Evolutionary conservation across 1,140 invertebrate genomes (phyloP), one percentile per base, ranked within the genome.

Genomic region (Bombus ignitus): DNA sequence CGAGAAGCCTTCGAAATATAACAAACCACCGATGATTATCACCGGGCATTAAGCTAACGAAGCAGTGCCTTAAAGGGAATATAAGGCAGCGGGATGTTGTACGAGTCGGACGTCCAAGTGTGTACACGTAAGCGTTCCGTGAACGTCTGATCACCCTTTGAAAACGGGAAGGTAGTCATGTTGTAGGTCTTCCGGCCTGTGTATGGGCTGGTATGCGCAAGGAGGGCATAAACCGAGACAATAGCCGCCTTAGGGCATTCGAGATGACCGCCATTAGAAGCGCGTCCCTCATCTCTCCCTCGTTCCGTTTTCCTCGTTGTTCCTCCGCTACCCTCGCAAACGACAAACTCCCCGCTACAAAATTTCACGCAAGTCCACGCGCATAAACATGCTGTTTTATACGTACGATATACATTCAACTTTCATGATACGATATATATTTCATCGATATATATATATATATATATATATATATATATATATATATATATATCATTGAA

Each of bases 181-280:
- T 85, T 68, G 77, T 81, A 74, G 83, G 77, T 81, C 77, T 81
- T 73, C 77, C 32, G 73, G 44, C 44, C 37, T 57, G 83, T 84
- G 65, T 47, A 73, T 35, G 57, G 53, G 39, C 47, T 73, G 66
- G 83, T 81, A 81, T 65, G 84, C 82, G 88, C 89, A 87, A 90
- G 88, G 82, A 92, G 84, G 85, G 81, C 91, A 92, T 92, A 92
- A 92, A 92, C 91, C 90, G 91, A 92, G 91, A 92, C 91, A 92
- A 92, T 92, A 92, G 91, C 87, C 80, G 91, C 91, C 88, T 90
- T 82, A 87, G 90, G 91, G 87, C 75, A 88, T 87, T 84, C 90
- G 89, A 85, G 87, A 90, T 92, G 91, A 91, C 91, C 91, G 90
- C 89, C 91, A 92, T 92, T 92, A 92, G 90, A 76, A 71, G 78